Base-by-base conservation (phyloP, 2,113 vertebrate species). In the Rhinoptilus africanus region DNA sequence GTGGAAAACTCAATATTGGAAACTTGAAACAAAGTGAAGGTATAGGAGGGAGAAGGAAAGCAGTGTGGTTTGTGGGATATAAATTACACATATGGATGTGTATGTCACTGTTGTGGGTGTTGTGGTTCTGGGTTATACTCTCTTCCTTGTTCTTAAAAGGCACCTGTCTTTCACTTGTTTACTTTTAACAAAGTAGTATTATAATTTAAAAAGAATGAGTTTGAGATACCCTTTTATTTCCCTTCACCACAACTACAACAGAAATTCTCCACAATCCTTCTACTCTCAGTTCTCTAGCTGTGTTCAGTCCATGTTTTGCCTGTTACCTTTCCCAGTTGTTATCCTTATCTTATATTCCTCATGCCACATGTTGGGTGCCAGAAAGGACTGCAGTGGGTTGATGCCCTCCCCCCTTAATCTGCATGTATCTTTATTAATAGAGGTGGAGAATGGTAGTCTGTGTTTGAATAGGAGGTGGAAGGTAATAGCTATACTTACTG, bases 301-400 rank as follows among this genome's bases (percentile, higher is more conserved):
- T 34, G 43, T 69, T 59, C 43, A 59, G 17, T 69, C 54, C n/a
- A 27, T 59, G 28, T 59, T 39, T 69, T 59, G 22, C 43, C 28
- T 1, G 2, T 57, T 54, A 20, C 15, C 6, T n/a, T 6, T 57
- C 51, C 30, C 28, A 67, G 0, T 66, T 26, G 3, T 20, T 45
- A 14, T 18, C 14, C 8, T 73, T 21, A 47, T 11, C 10, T 34
- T 47, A 27, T 22, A 64, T 56, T 57, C 21, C 5, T 45, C 5
- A 4, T 47, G 28, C 27, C 21, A 12, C 12, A 9, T 19, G 16
- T 24, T 63, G 8, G 21, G 30, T 11, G 8, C 39, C 16, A 50
- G 19, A 45, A 47, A n/a, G 15, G 34, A 26, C 21, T 26, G 10
- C 17, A 27, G 17, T 53, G 37, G 5, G 10, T 51, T 73, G 48